Conservation (phyloP, 2,113 vertebrate species). For the Bubo blakistoni region DNA sequence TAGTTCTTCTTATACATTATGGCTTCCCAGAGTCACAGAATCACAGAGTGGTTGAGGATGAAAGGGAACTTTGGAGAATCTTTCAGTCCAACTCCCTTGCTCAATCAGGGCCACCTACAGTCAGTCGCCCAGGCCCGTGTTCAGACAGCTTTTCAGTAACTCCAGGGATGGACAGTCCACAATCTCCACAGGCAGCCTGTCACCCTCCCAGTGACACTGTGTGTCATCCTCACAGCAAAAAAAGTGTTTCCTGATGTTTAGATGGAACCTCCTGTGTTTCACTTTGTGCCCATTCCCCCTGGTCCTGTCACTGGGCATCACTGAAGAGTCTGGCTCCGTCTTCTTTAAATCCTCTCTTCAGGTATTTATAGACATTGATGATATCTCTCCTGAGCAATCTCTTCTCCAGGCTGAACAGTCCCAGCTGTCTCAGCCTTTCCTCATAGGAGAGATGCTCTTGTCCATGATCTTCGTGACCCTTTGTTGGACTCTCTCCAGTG, state of each 20-base stretch:
- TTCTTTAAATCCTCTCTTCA: not conserved
- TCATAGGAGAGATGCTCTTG: not conserved
- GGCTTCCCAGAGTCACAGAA: not conserved
- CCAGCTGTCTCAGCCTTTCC: not conserved
- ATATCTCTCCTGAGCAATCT: not conserved
- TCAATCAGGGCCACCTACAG: not conserved
- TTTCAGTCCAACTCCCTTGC: not conserved
- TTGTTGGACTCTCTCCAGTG: not conserved
- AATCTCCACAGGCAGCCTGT: not conserved
- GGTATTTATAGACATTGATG: not conserved
- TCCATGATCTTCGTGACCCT: not conserved
- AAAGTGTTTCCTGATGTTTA: not conserved
- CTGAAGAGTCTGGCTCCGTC: not conserved
- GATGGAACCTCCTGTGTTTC: not conserved
- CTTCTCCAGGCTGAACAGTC: not conserved
- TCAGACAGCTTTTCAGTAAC: not conserved
- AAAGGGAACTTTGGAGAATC: not conserved
- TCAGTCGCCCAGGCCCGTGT: not conserved
- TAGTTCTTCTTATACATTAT: not conserved
- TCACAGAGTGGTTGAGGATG: not conserved
- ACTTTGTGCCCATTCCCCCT: not conserved
- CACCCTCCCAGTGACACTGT: not conserved
- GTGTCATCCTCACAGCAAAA: not conserved
- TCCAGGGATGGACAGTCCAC: rapidly evolving
- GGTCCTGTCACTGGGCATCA: not conserved